Percentiles rank a stretch among this genome's conserved stretches.
These are phyloP conservation scores for Bettongia penicillata DNA, from an alignment of 2,113 vertebrate species.

Conservation along the genomic window DNA sequence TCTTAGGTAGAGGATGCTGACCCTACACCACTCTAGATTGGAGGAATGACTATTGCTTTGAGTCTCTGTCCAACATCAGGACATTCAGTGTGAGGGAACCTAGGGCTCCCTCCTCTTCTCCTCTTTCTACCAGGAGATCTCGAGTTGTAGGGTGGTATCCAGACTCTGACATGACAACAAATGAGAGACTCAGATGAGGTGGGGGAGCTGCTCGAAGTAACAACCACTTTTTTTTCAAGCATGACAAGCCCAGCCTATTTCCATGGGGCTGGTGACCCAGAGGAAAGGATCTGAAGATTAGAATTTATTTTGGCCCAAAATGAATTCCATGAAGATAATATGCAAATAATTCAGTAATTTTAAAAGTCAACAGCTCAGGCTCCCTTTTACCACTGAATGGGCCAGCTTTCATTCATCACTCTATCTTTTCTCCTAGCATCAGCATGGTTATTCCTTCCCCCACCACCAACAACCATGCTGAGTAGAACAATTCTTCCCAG, in stretches of 20 bases:
- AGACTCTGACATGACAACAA: background rate
- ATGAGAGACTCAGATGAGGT: conserved; percentile 44
- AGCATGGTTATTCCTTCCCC: background rate
- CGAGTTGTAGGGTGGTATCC: background rate
- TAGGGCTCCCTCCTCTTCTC: background rate
- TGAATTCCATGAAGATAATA: conserved; percentile 60
- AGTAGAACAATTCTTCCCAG: background rate
- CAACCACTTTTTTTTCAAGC: background rate
- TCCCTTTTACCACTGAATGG: conserved; percentile 48
- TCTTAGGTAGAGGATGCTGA: background rate
- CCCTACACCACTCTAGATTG: background rate
- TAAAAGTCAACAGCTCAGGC: conserved; percentile 53
- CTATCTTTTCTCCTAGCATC: conserved; percentile 40
- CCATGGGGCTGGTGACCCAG: conserved; percentile 41
- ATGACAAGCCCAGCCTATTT: conserved; percentile 22
- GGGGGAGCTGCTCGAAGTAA: background rate
- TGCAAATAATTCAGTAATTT: conserved; percentile 52
- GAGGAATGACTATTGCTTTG: background rate
- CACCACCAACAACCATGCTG: conserved; percentile 36
- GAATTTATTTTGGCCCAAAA: conserved; percentile 52
- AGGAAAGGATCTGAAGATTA: conserved; percentile 43
- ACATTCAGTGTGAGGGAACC: background rate
- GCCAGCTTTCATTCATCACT: conserved; percentile 54
- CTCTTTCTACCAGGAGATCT: background rate
- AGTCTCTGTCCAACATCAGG: background rate